Conservation (phyloP, 2,113 vertebrate species). For the Eonycteris spelaea region DNA sequence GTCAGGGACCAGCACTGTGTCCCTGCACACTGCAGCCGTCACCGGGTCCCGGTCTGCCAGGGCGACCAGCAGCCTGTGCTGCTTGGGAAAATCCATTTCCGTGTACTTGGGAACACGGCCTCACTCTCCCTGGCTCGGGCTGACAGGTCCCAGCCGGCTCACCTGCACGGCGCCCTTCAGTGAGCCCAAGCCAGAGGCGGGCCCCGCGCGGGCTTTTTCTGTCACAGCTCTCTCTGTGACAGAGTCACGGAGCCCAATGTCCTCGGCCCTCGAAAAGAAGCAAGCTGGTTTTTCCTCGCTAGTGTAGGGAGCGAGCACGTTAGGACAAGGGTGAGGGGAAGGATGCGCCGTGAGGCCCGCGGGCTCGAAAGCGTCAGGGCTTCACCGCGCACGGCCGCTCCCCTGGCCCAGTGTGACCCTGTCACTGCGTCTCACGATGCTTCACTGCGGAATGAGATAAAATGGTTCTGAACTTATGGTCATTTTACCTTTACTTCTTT, state of each 20-base stretch:
- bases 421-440: background rate
- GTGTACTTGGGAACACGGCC: rapidly evolving
- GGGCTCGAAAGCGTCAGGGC: background rate
- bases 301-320: background rate
- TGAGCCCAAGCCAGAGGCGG: rapidly evolving
- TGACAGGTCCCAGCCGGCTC: rapidly evolving
- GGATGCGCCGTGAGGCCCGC: background rate
- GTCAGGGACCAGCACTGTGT: rapidly evolving
- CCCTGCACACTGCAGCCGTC: rapidly evolving
- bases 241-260: background rate
- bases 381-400: rapidly evolving
- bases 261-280: background rate
- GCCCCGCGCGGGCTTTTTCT: background rate
- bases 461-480: background rate
- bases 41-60: no score
- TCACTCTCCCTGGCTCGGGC: background rate
- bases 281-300: background rate
- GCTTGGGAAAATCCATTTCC: rapidly evolving
- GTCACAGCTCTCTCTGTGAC: background rate
- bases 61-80: background rate
- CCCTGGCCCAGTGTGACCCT: background rate
- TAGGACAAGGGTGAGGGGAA: background rate
- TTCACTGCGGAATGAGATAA: background rate
- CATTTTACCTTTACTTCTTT: slow-evolving; percentile 4
- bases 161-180: rapidly evolving